These are phyloP conservation scores for Paradoxurus hermaphroditus DNA, from an alignment of 2,113 vertebrate genomes.

Conservation along the genomic window DNA sequence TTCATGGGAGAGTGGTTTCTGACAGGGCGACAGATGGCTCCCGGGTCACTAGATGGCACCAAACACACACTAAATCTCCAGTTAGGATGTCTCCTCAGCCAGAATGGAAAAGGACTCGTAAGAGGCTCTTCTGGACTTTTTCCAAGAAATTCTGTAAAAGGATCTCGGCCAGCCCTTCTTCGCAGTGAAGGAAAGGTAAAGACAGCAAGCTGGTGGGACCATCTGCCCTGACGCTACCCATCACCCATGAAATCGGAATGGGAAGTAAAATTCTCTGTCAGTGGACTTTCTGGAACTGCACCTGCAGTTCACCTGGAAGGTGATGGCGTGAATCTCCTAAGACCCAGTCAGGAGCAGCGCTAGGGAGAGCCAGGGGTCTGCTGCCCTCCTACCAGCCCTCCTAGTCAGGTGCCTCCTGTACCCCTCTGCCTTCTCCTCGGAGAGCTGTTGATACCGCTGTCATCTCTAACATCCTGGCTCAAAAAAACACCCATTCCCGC, in stretches of 20 bases:
- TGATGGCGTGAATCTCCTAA: accelerated
- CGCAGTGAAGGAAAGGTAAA: background rate
- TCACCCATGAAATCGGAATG: too few species aligned
- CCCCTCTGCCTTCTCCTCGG: background rate
- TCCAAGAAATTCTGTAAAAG: background rate
- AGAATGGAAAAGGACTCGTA: accelerated
- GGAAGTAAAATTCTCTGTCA: background rate
- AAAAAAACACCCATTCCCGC: background rate
- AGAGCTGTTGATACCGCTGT: too few species aligned
- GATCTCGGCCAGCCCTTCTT: background rate
- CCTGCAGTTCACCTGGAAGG: background rate
- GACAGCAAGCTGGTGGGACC: background rate
- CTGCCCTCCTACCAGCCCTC: background rate
- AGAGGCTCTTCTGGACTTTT: background rate
- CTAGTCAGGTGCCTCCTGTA: background rate
- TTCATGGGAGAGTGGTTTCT: accelerated
- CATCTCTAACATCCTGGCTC: background rate
- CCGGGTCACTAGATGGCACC: slow-evolving; percentile 42
- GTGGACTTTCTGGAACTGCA: background rate
- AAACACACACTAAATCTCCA: background rate
- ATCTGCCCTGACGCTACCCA: accelerated
- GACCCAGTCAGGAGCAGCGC: background rate
- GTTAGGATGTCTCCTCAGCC: accelerated
- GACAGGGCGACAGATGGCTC: background rate
- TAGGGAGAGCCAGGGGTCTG: background rate